phyloP scores from a whole-genome alignment of 2,797 vertebrate species.

The Tokudaia muenninki region DNA sequence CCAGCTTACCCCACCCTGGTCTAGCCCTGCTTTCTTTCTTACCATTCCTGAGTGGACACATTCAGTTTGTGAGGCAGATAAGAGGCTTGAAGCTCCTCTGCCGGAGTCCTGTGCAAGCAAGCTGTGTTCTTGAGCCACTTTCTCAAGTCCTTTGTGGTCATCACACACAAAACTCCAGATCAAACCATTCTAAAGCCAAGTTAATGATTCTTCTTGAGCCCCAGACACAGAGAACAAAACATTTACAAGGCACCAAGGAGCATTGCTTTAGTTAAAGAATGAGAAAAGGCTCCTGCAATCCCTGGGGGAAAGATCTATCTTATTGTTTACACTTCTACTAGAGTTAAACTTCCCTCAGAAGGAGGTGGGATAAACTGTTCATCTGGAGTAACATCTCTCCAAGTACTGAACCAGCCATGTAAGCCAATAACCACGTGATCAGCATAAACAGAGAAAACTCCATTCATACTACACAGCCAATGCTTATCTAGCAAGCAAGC shows the following conservation, averaged over 20 bases:
- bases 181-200: conserved; percentile 24
- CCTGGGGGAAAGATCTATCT: background rate
- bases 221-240: background rate
- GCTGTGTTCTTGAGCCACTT: background rate
- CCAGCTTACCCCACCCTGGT: no score
- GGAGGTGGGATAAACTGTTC: background rate
- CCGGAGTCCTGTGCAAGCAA: background rate
- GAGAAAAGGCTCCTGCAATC: conserved; percentile 11
- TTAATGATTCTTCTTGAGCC: background rate
- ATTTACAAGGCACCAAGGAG: background rate
- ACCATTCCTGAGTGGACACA: background rate
- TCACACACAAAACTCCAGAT: conserved; percentile 4
- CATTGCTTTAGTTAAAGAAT: conserved; percentile 55
- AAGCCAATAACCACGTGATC: background rate
- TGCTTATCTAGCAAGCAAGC: background rate
- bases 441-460: background rate
- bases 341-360: conserved; percentile 1
- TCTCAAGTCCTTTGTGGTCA: background rate
- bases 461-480: background rate
- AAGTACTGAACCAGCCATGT: background rate
- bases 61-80: background rate
- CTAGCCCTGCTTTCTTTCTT: background rate
- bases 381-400: background rate
- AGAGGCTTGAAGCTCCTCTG: background rate
- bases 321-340: background rate